phyloP scores from a whole-genome alignment of 2,113 vertebrate species.

The Nycticebus coucang region DNA sequence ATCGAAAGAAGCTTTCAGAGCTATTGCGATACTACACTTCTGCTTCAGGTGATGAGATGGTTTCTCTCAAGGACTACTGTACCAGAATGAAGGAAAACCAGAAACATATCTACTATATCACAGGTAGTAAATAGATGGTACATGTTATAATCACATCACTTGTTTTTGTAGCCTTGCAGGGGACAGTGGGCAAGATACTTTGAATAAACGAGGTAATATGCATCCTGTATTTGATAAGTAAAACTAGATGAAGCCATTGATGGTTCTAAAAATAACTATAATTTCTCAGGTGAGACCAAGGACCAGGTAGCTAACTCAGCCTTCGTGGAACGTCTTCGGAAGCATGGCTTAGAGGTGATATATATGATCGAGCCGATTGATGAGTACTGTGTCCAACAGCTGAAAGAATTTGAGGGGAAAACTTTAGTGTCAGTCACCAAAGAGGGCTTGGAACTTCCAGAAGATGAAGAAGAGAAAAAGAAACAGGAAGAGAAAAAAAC shows the following conservation, averaged over 20 bases:
- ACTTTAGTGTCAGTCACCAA: constrained; percentile 91
- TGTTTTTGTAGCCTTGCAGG: fast-evolving
- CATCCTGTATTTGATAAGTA: not conserved
- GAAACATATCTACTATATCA: constrained; percentile 98
- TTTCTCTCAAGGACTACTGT: constrained; percentile 97
- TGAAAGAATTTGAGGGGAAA: constrained; percentile 92
- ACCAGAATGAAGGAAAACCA: constrained; percentile 98
- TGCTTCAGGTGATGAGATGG: constrained; percentile 95
- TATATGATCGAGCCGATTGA: constrained; percentile 93
- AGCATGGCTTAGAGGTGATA: constrained; percentile 90
- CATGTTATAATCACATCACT: fast-evolving
- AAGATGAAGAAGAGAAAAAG: constrained; percentile 92
- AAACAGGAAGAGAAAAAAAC: constrained; percentile 90
- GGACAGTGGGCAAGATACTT: not conserved
- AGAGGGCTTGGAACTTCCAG: constrained; percentile 90
- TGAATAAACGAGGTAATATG: fast-evolving
- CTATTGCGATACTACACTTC: constrained; percentile 95
- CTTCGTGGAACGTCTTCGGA: constrained; percentile 90
- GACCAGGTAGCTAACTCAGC: constrained; percentile 91
- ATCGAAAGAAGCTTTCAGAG: constrained; percentile 96
- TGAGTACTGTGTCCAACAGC: constrained; percentile 91
- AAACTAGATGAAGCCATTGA: fast-evolving
- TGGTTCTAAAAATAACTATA: fast-evolving
- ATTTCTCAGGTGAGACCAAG: constrained; percentile 88
- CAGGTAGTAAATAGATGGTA: constrained; percentile 83